Conservation (phyloP, 2,113 vertebrate genomes). For the Nycticebus coucang region DNA sequence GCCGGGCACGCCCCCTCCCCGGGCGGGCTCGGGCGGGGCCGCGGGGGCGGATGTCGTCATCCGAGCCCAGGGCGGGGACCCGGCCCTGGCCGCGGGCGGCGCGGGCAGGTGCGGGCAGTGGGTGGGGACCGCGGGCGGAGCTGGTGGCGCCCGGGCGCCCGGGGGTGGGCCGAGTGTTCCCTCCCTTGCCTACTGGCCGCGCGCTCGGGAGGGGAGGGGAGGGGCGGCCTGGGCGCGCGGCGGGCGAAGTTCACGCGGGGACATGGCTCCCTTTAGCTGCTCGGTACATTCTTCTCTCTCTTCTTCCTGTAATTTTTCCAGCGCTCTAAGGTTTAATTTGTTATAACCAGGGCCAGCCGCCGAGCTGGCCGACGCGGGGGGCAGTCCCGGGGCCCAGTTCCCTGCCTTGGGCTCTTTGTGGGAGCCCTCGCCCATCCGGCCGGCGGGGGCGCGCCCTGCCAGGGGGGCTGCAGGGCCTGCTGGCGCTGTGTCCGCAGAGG, state of each 20-base stretch:
- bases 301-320: conserved; percentile 78
- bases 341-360: conserved; percentile 55
- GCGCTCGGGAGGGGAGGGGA: conserved; percentile 58
- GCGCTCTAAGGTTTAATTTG: conserved; percentile 62
- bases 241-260: conserved; percentile 78
- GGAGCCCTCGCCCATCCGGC: conserved; percentile 69
- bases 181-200: background rate
- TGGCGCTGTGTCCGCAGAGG: background rate
- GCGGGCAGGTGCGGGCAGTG: conserved; percentile 70
- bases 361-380: conserved; percentile 15
- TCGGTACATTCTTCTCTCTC: conserved; percentile 66
- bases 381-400: conserved; percentile 8
- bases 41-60: conserved; percentile 72
- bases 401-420: conserved; percentile 46
- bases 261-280: conserved; percentile 71
- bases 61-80: background rate
- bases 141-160: background rate
- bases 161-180: background rate
- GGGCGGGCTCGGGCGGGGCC: conserved; percentile 54
- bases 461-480: background rate
- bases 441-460: conserved; percentile 44
- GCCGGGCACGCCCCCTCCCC: conserved; percentile 76
- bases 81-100: background rate
- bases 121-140: background rate
- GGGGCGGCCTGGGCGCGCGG: conserved; percentile 61